phyloP scores from a whole-genome alignment of 2,888 invertebrate species.

The Synergus japonicus region DNA sequence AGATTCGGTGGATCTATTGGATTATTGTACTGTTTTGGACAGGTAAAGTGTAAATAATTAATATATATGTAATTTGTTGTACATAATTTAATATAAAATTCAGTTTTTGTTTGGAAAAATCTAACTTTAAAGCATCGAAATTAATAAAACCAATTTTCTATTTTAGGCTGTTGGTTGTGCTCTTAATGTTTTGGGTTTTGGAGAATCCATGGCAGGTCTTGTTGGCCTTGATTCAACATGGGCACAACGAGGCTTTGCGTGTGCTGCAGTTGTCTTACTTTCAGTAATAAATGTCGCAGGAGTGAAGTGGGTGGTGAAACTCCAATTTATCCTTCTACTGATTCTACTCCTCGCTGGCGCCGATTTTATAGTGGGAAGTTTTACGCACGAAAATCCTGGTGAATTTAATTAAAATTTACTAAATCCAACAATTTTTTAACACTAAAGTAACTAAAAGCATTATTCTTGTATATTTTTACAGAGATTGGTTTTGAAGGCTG shows the following conservation, averaged over 20 bases:
- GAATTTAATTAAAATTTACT: conserved; percentile 50
- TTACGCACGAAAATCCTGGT: conserved; percentile 87
- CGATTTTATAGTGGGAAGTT: conserved; percentile 96
- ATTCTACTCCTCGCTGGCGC: conserved; percentile 92
- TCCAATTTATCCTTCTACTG: conserved; percentile 93
- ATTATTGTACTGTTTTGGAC: conserved; percentile 96
- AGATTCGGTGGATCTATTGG: conserved; percentile 96
- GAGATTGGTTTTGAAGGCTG: conserved; percentile 92
- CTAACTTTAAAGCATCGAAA: not conserved
- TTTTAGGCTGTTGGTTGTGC: conserved; percentile 96
- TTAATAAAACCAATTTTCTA: conserved; percentile 1
- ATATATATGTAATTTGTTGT: not conserved
- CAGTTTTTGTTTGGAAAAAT: not conserved
- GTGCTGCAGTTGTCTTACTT: conserved; percentile 90
- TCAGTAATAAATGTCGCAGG: conserved; percentile 96
- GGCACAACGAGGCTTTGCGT: conserved; percentile 92
- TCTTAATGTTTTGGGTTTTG: conserved; percentile 96
- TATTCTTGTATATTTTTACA: conserved; percentile 69
- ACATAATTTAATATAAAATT: conserved; percentile 15
- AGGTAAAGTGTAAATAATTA: conserved; percentile 80
- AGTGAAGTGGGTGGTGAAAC: conserved; percentile 98
- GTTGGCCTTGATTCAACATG: conserved; percentile 86
- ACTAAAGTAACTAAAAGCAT: not conserved
- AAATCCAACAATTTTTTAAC: not conserved
- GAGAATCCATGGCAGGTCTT: conserved; percentile 95